A percentile compares a stretch with the other conserved stretches of the same genome.
Conservation (phyloP, 2,113 vertebrate species). For the Ceyx margarethae region DNA sequence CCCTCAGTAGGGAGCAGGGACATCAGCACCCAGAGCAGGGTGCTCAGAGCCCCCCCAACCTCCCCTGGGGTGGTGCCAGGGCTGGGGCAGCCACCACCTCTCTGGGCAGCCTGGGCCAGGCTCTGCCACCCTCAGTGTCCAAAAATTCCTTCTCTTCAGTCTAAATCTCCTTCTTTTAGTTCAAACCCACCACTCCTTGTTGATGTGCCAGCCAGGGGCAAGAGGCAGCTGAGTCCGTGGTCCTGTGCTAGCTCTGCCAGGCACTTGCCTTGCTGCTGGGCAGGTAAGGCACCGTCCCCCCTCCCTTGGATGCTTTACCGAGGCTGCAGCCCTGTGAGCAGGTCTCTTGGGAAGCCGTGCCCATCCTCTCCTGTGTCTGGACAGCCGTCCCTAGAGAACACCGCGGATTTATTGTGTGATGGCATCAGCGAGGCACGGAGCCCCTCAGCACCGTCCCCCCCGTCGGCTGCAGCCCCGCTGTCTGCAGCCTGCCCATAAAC, state of each 20-base stretch:
- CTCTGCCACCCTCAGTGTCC: too few relatives aligned
- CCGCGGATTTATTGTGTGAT: neutral
- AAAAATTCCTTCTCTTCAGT: neutral
- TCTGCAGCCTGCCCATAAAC: neutral
- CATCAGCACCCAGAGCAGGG: neutral
- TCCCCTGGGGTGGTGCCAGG: neutral
- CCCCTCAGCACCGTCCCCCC: fast-evolving
- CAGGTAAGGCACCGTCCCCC: neutral
- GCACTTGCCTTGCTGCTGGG: neutral
- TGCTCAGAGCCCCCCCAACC: neutral
- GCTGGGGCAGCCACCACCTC: too few relatives aligned
- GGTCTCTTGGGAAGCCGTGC: neutral
- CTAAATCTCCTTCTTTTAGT: neutral
- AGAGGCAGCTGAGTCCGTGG: fast-evolving
- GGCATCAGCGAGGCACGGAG: neutral
- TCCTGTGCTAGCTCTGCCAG: neutral
- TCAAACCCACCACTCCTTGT: neutral
- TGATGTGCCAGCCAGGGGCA: neutral
- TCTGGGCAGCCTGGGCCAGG: too few relatives aligned
- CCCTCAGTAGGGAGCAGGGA: neutral
- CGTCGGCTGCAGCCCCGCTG: neutral
- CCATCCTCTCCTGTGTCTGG: neutral
- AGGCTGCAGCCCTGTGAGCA: neutral
- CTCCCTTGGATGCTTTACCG: neutral
- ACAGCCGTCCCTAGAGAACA: neutral